phyloP scores from a whole-genome alignment of 2,888 invertebrate genomes.

The Scaptomyza flava region DNA sequence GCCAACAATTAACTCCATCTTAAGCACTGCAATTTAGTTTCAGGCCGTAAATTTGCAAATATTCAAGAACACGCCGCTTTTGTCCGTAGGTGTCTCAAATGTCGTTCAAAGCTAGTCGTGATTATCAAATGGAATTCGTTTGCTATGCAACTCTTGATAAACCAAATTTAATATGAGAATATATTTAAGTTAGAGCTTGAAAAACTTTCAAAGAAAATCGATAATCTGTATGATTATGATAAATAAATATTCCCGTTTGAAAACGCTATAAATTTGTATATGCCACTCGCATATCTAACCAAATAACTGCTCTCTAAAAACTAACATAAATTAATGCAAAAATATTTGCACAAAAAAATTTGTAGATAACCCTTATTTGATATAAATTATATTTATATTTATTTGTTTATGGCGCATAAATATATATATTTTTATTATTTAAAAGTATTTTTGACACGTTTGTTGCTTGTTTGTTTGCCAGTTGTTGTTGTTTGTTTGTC shows the following conservation, averaged over 20 bases:
- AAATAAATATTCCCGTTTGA: too few species aligned
- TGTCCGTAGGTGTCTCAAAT: slow-evolving; percentile 57
- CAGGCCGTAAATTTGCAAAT: slow-evolving; percentile 53
- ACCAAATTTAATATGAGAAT: slow-evolving; percentile 1
- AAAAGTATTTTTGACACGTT: slow-evolving; percentile 44
- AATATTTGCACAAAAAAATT: too few species aligned
- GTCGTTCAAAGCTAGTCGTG: slow-evolving; percentile 56
- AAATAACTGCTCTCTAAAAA: background rate
- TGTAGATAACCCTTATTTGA: slow-evolving; percentile 1
- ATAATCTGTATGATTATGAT: too few species aligned
- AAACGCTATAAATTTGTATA: too few species aligned
- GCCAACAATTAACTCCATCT: background rate
- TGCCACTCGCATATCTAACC: too few species aligned
- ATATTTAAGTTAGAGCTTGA: background rate
- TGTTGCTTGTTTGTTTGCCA: slow-evolving; percentile 32
- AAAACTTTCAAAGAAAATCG: slow-evolving; percentile 1
- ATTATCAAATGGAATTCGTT: slow-evolving; percentile 42
- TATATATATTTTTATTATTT: slow-evolving; percentile 37
- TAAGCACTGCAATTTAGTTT: slow-evolving; percentile 39
- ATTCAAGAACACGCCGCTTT: slow-evolving; percentile 56
- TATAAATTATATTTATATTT: slow-evolving; percentile 9
- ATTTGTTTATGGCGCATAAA: slow-evolving; percentile 21
- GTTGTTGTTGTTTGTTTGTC: slow-evolving; percentile 38
- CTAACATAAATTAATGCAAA: too few species aligned
- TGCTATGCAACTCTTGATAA: slow-evolving; percentile 16